Evolutionary conservation across 2,888 invertebrate genomes (phyloP).

Genomic region (Andrena fulva): DNA sequence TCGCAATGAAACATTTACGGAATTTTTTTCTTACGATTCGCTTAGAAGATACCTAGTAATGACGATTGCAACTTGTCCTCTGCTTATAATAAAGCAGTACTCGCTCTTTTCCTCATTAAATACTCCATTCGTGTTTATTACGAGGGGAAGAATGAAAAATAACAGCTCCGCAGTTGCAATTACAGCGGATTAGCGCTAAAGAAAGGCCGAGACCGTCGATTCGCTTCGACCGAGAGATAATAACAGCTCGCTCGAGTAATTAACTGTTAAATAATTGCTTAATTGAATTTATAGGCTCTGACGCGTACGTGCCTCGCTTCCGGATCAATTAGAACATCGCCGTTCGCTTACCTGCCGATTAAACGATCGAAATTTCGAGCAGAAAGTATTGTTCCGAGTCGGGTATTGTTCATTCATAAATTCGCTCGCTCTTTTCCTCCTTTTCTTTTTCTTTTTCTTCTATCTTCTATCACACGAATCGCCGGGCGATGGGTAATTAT

Average conservation of each 20-base stretch:
- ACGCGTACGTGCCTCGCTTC: conserved; percentile 31
- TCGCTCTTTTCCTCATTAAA: not conserved
- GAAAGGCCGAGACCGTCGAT: conserved; percentile 22
- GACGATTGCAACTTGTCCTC: not conserved
- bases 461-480: not conserved
- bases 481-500: conserved; percentile 1
- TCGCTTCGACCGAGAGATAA: conserved; percentile 19
- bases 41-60: too few species aligned
- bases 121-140: not conserved
- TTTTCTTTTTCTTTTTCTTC: not conserved
- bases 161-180: not conserved
- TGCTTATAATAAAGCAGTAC: too few species aligned
- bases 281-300: conserved; percentile 38
- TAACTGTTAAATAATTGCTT: conserved; percentile 46
- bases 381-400: not conserved
- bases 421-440: not conserved
- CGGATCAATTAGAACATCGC: conserved; percentile 26
- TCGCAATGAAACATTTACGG: too few species aligned
- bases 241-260: conserved; percentile 22
- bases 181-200: not conserved
- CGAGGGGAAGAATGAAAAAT: not conserved
- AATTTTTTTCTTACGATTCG: too few species aligned
- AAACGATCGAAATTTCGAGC: not conserved
- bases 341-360: not conserved
- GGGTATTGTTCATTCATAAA: not conserved